Evolutionary conservation across 2,888 invertebrate species (phyloP).

Genomic region (Marronus borbonicus): DNA sequence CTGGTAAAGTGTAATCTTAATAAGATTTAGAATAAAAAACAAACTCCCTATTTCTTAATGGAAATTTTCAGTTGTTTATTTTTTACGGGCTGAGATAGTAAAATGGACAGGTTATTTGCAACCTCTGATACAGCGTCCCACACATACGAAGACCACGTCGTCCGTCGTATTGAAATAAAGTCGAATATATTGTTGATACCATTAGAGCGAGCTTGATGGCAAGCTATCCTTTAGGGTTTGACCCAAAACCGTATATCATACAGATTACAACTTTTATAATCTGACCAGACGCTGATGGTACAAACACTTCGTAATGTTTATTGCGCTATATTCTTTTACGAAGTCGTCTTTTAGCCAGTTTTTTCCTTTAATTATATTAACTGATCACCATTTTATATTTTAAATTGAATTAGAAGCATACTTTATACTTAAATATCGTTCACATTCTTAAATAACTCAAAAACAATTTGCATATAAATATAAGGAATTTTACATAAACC

Average conservation of each 20-base stretch:
- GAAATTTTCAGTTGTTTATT: conserved; percentile 48
- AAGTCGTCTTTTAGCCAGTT: conserved; percentile 26
- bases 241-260: conserved; percentile 53
- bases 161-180: conserved; percentile 39
- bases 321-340: conserved; percentile 33
- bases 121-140: conserved; percentile 49
- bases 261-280: conserved; percentile 54
- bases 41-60: conserved; percentile 40
- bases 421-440: neutral
- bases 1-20: conserved; percentile 46
- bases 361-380: conserved; percentile 29
- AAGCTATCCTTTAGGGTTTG: conserved; percentile 48
- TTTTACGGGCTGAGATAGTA: conserved; percentile 44
- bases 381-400: conserved; percentile 16
- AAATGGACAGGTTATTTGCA: conserved; percentile 51
- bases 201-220: conserved; percentile 21
- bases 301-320: conserved; percentile 40
- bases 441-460: too few species aligned
- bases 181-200: conserved; percentile 48
- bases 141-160: conserved; percentile 26
- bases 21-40: conserved; percentile 47
- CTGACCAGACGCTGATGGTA: conserved; percentile 52
- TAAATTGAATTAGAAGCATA: conserved; percentile 21
- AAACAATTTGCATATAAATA: too few species aligned
- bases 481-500: too few species aligned